Conservation (phyloP, 2,888 invertebrate species). For the Lycaena phlaeas region DNA sequence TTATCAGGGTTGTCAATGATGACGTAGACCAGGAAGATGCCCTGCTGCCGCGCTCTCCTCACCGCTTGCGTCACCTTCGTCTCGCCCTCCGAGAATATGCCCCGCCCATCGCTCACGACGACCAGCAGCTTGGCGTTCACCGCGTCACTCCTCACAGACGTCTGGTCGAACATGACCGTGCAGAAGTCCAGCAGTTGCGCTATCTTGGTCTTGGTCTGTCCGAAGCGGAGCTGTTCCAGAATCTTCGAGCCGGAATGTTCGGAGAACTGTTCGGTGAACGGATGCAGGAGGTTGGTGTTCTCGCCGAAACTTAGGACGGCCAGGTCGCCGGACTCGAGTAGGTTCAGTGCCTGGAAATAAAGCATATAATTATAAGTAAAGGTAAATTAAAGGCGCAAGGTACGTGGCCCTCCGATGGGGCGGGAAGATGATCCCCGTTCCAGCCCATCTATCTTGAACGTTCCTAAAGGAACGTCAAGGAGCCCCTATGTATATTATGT, state of each 20-base stretch:
- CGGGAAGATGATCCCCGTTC: too few species aligned
- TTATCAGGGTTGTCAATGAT: constrained; percentile 95
- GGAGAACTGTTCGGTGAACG: constrained; percentile 88
- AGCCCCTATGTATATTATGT: too few species aligned
- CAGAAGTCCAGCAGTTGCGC: constrained; percentile 86
- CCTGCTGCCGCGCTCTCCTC: constrained; percentile 82
- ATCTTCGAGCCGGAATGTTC: constrained; percentile 89
- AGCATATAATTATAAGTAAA: too few species aligned
- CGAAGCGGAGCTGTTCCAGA: constrained; percentile 87
- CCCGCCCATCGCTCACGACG: constrained; percentile 95
- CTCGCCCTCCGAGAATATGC: constrained; percentile 91
- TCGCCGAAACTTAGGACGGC: constrained; percentile 95
- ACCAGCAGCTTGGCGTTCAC: constrained; percentile 88
- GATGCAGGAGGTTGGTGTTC: constrained; percentile 87
- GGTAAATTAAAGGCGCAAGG: too few species aligned
- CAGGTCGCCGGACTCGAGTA: constrained; percentile 95
- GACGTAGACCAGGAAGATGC: constrained; percentile 95
- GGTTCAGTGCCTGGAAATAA: constrained; percentile 80
- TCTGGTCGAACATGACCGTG: constrained; percentile 71
- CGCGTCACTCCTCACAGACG: constrained; percentile 61
- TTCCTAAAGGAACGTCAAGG: too few species aligned
- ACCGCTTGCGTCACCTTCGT: constrained; percentile 83
- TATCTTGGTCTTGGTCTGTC: constrained; percentile 91
- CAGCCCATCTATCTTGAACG: too few species aligned
- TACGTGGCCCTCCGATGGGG: too few species aligned